Evolutionary conservation across 2,888 invertebrate species (phyloP).

Genomic region (Oxystoma pomonae): DNA sequence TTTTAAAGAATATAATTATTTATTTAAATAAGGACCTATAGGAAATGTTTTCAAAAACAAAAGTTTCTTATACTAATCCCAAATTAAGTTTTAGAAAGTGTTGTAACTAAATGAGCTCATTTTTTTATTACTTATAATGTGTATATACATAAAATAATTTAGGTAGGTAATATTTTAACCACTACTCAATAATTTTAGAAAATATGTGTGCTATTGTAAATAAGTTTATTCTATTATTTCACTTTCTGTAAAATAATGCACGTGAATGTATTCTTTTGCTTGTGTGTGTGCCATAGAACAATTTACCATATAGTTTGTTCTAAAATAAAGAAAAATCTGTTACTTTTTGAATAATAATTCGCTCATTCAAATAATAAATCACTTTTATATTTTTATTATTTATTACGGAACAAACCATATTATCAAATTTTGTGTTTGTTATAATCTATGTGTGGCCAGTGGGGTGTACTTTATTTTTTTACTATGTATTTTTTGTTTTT

Average conservation of each 20-base stretch:
- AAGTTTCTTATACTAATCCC: too few species aligned
- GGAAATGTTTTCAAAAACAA: too few species aligned
- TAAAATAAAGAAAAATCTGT: conserved; percentile 12
- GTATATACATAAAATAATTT: neutral
- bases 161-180: neutral
- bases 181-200: neutral
- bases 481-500: conserved; percentile 7
- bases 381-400: neutral
- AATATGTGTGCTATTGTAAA: neutral
- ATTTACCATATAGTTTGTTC: conserved; percentile 22
- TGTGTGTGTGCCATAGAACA: conserved; percentile 36
- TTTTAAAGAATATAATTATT: too few species aligned
- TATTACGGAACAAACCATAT: neutral
- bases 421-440: conserved; percentile 12
- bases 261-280: conserved; percentile 24
- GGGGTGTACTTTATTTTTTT: conserved; percentile 26
- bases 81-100: too few species aligned
- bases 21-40: too few species aligned
- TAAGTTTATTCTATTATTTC: neutral
- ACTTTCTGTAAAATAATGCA: conserved; percentile 32
- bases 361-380: too few species aligned
- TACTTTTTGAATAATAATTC: too few species aligned
- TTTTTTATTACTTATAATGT: neutral
- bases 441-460: conserved; percentile 34
- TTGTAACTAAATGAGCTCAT: neutral